Evolutionary conservation across 1,140 invertebrate species (phyloP).

Genomic region (Diachasmimorpha longicaudata): DNA sequence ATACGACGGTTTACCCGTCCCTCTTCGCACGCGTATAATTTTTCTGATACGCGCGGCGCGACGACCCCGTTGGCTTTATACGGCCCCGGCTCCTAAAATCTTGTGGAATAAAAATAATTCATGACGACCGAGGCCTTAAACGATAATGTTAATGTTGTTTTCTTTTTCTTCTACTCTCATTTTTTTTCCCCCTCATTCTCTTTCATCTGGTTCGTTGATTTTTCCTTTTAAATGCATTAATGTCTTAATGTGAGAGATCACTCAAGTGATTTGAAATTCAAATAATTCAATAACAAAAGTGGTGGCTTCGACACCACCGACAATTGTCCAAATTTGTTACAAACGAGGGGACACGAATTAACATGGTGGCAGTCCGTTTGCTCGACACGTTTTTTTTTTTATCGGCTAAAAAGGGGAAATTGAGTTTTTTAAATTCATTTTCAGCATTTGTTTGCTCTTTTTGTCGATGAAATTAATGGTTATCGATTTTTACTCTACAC

Average conservation of each 20-base stretch:
- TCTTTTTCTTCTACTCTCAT: background rate
- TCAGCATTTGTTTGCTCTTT: background rate
- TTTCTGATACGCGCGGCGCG: slow-evolving; percentile 37
- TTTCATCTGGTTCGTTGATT: background rate
- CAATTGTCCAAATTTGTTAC: background rate
- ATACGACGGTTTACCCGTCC: slow-evolving; percentile 50
- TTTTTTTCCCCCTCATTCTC: background rate
- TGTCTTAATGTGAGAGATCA: background rate
- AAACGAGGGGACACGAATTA: slow-evolving; percentile 4
- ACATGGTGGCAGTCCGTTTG: background rate
- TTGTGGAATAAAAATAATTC: slow-evolving; percentile 22
- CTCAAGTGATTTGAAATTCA: background rate
- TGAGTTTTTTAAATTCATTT: background rate
- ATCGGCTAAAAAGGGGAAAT: background rate
- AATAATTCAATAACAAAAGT: slow-evolving; percentile 1
- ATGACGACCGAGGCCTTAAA: background rate
- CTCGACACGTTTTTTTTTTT: background rate
- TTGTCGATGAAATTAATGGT: background rate
- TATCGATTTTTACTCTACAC: background rate
- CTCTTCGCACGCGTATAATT: slow-evolving; percentile 39
- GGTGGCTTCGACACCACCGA: background rate
- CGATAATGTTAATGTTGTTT: slow-evolving; percentile 2
- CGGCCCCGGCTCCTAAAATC: slow-evolving; percentile 29
- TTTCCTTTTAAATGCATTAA: background rate
- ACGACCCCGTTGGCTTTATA: background rate